Evolutionary conservation across 1,140 invertebrate genomes (phyloP), one percentile per base, ranked within the genome.

Genomic region (Pseudomyrmex concolor): DNA sequence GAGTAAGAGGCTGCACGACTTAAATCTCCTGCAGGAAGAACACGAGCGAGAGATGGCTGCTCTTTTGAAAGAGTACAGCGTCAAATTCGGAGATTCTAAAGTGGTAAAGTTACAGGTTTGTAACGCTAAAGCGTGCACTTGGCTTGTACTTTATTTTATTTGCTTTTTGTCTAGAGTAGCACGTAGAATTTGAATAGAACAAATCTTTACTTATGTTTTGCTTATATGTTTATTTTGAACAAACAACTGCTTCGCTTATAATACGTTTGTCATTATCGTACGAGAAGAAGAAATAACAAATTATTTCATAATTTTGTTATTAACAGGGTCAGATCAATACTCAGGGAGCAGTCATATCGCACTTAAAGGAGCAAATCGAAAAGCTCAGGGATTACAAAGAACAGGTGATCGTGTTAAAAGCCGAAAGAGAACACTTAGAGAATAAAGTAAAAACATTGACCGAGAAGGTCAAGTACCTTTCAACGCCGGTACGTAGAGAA

Each of bases 21-120:
- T 97, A 8, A 97, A 97, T 92, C 95, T 96, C 5, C 93, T 97
- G 3, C 97, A 97, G 92, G 95, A 96, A 78, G 96, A 97, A 7
- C 97, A 97, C 78, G 97, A 97, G 87, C 95, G 96, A 45, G 97
- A 97, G 90, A 93, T 97, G 60, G 95, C 95, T 1, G 82, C 91
- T 13, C 74, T 95, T 48, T 77, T 94, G 43, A 93, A 94, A 72
- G 94, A 94, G n/a, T 94, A 94, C 64, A 93, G 91, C 67, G 72
- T 91, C 2, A 94, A 94, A 68, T 85, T 93, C n/a, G 92, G 92
- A 10, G 92, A 93, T 51, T 93, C 92, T 8, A 93, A 94, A 85
- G 91, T 92, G 67, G 89, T 93, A 78, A 94, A 95, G 83, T 91
- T 95, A 43, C 92, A 94, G 91, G 92, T 93, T 89, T 85, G 90